Evolutionary conservation across 2,888 invertebrate genomes (phyloP).

Genomic region (Lasioglossum morio): DNA sequence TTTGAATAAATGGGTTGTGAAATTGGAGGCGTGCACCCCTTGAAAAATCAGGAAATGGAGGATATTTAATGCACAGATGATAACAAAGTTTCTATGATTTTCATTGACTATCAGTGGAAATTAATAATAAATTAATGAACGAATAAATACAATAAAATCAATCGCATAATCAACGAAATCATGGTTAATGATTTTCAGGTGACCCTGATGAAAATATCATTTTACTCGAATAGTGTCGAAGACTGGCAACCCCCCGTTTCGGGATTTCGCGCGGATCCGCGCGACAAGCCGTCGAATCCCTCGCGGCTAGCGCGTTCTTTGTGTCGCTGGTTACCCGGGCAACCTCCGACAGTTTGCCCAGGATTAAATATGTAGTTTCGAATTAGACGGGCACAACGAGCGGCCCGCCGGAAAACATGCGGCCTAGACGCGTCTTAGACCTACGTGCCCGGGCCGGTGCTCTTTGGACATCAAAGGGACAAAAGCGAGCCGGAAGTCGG

Average conservation of each 20-base stretch:
- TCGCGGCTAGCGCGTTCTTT: conserved; percentile 73
- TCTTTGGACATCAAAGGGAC: conserved; percentile 49
- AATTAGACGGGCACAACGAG: conserved; percentile 79
- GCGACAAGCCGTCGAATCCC: conserved; percentile 66
- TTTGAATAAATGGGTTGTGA: background rate
- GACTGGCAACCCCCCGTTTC: background rate
- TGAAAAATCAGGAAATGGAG: background rate
- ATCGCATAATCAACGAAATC: too few relatives aligned
- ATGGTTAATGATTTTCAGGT: background rate
- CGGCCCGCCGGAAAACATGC: background rate
- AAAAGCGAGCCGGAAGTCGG: conserved; percentile 49
- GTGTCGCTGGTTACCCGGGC: conserved; percentile 73
- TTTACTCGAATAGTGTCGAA: background rate
- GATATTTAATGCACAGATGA: background rate
- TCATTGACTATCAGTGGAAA: background rate
- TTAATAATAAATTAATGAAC: background rate
- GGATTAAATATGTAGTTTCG: conserved; percentile 83
- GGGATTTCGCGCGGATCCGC: background rate
- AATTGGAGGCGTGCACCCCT: background rate
- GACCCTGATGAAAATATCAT: background rate
- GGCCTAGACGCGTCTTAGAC: conserved; percentile 46
- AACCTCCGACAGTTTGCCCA: conserved; percentile 78
- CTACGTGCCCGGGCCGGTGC: background rate
- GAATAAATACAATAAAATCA: too few relatives aligned
- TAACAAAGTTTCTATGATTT: background rate